Evolutionary conservation across 2,797 vertebrate species (phyloP), one percentile per base, ranked within the genome.

Genomic region (Benthosema pterotum): DNA sequence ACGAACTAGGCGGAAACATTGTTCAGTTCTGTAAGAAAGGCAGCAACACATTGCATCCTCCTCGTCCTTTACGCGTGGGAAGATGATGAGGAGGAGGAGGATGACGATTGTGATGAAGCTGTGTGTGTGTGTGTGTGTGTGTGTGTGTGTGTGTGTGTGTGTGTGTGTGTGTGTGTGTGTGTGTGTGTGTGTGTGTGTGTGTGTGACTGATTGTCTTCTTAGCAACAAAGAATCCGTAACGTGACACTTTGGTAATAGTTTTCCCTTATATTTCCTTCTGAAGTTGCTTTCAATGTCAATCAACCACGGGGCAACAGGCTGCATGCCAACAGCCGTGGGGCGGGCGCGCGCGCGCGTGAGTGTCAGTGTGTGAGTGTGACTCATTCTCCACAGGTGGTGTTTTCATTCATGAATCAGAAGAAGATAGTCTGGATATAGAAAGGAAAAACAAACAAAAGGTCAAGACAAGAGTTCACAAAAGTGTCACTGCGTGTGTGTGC

Each of bases 381-480:
- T 80, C 80, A 83, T 66, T 65, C 67, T 61, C 76, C 64, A 83
- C 88, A 90, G 85, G 88, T 88, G 88, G 78, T 51, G 64, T 67
- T 32, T 17, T 62, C 67, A n/a, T 19, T 6, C 65, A 66, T 43
- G 46, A 65, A 46, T 25, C 22, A 53, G 52, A 14, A 25, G 19
- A 48, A n/a, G 60, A 73, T 67, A 71, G 48, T 14, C 2, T 32
- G 18, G 25, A 50, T 46, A 11, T 46, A 11, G 52, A 45, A 17
- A 57, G 45, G 45, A n/a, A 15, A 46, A 15, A 46, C 12, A 3
- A 25, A 25, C 22, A 25, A 25, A n/a, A 25, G 22, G 22, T 25
- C 22, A 25, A 25, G 22, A 25, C 3, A 25, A 25, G 22, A 25
- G 22, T 25, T 25, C 22, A 25, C 22, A 25, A 25, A 25, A 25